Percentiles rank a stretch among this genome's conserved stretches.
These are phyloP conservation scores for Zoanthus gigantus DNA, from an alignment of 92 coral and sea anemone species.

Conservation along the genomic window DNA sequence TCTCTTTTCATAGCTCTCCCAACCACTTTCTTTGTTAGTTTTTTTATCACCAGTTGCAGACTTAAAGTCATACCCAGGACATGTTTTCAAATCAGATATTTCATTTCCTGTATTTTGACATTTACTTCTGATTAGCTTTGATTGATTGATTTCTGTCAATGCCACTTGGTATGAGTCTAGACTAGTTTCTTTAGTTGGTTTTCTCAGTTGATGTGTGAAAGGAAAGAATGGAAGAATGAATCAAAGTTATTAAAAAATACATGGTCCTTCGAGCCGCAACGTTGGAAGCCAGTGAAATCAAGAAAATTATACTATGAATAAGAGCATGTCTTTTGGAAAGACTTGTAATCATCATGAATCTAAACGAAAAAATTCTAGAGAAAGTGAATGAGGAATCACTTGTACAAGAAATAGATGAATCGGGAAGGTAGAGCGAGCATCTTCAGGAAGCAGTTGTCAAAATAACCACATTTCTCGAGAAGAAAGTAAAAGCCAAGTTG, in stretches of 20 bases:
- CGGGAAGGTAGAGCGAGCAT: slow-evolving; percentile 9
- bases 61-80: too few species aligned
- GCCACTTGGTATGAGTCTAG: slow-evolving; percentile 1
- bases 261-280: slow-evolving; percentile 42
- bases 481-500: slow-evolving; percentile 5
- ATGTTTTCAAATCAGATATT: not conserved
- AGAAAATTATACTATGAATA: not conserved
- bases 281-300: slow-evolving; percentile 20
- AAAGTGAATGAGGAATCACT: slow-evolving; percentile 19
- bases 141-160: slow-evolving; percentile 21
- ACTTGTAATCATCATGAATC: too few species aligned
- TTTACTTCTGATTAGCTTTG: not conserved
- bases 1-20: too few species aligned
- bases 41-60: too few species aligned
- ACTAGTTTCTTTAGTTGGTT: not conserved
- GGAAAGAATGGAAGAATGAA: slow-evolving; percentile 25
- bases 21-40: too few species aligned
- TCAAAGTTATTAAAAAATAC: not conserved
- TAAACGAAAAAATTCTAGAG: not conserved
- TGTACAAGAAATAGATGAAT: slow-evolving; percentile 25
- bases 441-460: slow-evolving; percentile 13
- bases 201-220: slow-evolving; percentile 12
- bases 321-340: not conserved
- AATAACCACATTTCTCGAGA: slow-evolving; percentile 20
- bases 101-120: slow-evolving; percentile 21